A percentile compares a stretch with the other conserved stretches of the same genome.
Evolutionary conservation across 2,888 invertebrate species (phyloP).

Genomic region (Pollenia labialis): DNA sequence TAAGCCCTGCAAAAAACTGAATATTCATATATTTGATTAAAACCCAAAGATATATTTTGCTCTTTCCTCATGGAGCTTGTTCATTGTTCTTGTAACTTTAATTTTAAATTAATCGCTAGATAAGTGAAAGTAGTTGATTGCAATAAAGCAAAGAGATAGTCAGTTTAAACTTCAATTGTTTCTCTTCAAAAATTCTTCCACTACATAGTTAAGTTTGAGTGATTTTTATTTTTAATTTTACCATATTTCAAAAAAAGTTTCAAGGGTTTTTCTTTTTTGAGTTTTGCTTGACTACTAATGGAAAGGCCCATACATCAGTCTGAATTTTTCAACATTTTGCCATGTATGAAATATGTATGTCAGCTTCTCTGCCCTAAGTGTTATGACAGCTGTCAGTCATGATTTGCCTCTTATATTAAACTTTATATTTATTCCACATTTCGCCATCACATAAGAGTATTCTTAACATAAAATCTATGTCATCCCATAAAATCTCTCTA

Average conservation of each 20-base stretch:
- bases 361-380: background rate
- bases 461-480: slow-evolving; percentile 36
- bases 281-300: too few species aligned
- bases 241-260: too few species aligned
- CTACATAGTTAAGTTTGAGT: background rate
- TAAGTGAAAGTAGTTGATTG: too few species aligned
- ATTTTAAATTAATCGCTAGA: too few species aligned
- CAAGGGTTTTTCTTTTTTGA: too few species aligned
- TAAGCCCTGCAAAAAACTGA: too few species aligned
- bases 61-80: too few species aligned
- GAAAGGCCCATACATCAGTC: background rate
- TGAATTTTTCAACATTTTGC: background rate
- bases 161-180: background rate
- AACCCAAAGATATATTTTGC: too few species aligned
- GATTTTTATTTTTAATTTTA: background rate
- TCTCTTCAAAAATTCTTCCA: background rate
- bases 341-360: background rate
- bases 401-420: background rate
- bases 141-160: too few species aligned
- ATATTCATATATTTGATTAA: too few species aligned
- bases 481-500: background rate
- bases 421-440: background rate
- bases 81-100: too few species aligned
- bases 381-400: slow-evolving; percentile 41
- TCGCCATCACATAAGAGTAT: background rate